Evolutionary conservation across 2,113 vertebrate species (phyloP).

Genomic region (Thalassoma bifasciatum): DNA sequence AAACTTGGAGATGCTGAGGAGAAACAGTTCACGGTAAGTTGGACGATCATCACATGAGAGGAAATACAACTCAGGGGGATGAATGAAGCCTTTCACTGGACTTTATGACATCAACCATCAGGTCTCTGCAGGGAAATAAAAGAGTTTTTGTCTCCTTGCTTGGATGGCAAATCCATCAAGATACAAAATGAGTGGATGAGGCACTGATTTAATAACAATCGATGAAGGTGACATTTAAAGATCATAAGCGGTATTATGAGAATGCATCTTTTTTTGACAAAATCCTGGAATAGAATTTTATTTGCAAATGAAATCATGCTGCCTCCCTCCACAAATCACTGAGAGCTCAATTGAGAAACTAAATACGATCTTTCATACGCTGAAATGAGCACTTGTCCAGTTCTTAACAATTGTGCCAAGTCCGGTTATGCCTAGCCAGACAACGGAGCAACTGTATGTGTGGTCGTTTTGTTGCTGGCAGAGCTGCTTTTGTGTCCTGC

Average conservation of each 20-base stretch:
- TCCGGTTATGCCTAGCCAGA: slow-evolving; percentile 40
- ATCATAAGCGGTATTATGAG: too few species aligned
- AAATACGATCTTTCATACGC: slow-evolving; percentile 21
- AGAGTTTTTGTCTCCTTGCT: neutral
- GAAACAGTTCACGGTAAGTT: slow-evolving; percentile 36
- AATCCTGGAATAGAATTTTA: neutral
- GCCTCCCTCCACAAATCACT: neutral
- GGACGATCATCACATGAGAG: neutral
- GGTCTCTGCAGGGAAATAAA: neutral
- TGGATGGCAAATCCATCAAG: neutral
- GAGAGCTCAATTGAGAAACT: neutral
- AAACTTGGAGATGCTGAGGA: slow-evolving; percentile 95
- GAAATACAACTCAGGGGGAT: neutral
- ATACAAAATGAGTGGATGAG: neutral
- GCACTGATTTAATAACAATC: neutral
- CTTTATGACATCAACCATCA: slow-evolving; percentile 1
- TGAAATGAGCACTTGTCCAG: neutral
- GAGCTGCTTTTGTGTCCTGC: slow-evolving; percentile 69
- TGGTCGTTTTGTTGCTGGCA: slow-evolving; percentile 47
- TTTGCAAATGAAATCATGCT: neutral
- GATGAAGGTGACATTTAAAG: neutral
- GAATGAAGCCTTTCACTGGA: slow-evolving; percentile 16
- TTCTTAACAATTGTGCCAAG: slow-evolving; percentile 6
- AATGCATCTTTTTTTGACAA: neutral
- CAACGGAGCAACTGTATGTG: slow-evolving; percentile 26